A percentile compares a stretch with the other conserved stretches of the same genome.
phyloP scores from a whole-genome alignment of 35 echinoderm and acorn worm genomes.

The Strongylocentrotus purpuratus region DNA sequence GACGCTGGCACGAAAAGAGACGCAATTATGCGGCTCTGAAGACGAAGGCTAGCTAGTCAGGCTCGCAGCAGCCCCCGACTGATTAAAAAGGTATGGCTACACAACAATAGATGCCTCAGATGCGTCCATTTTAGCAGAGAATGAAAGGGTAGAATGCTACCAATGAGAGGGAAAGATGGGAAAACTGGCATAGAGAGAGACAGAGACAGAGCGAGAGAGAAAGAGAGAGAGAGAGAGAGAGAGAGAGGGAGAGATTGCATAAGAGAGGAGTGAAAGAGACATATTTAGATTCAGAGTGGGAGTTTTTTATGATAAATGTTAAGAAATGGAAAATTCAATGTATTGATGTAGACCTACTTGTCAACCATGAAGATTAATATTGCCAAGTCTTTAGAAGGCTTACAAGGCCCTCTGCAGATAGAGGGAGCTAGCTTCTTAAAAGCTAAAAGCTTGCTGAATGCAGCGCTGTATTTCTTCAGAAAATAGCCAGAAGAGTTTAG shows the following conservation, averaged over 20 bases:
- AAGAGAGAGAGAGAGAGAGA: not conserved
- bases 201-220: not conserved
- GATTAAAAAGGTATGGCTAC: slow-evolving; percentile 12
- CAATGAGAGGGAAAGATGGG: no score
- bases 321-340: not conserved
- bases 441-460: slow-evolving; percentile 2
- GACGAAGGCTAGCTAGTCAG: not conserved
- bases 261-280: not conserved
- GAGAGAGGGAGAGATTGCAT: not conserved
- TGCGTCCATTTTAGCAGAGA: not conserved
- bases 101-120: not conserved
- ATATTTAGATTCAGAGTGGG: not conserved
- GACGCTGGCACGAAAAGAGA: not conserved
- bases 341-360: not conserved
- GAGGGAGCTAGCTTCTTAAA: not conserved
- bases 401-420: not conserved
- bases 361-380: not conserved
- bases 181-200: no score
- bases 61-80: not conserved
- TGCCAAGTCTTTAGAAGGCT: not conserved
- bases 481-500: not conserved
- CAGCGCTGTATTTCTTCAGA: not conserved
- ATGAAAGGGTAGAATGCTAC: not conserved
- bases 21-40: not conserved
- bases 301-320: not conserved